phyloP scores from a whole-genome alignment of 2,113 vertebrate genomes.

The Alces alces region DNA sequence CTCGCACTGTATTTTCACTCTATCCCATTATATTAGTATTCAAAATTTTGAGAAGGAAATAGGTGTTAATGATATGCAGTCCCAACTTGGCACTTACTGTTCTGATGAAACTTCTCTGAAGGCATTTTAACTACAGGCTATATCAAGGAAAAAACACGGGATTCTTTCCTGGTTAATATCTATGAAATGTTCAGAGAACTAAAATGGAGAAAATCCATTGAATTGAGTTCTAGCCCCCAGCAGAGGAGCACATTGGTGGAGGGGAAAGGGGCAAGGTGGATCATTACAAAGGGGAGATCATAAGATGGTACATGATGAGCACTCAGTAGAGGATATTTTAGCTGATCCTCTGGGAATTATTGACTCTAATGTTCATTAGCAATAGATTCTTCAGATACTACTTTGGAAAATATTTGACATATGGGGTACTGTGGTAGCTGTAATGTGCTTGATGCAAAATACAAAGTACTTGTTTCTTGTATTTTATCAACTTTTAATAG shows the following conservation, averaged over 20 bases:
- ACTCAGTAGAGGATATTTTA: neutral
- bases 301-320: neutral
- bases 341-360: neutral
- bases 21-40: neutral
- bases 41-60: neutral
- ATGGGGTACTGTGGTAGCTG: neutral
- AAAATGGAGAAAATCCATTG: neutral
- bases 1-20: neutral
- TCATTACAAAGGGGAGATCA: fast-evolving
- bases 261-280: neutral
- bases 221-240: neutral
- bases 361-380: neutral
- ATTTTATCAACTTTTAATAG: neutral
- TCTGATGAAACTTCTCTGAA: neutral
- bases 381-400: neutral
- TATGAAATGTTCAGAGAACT: neutral
- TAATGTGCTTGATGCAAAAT: neutral
- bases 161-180: neutral
- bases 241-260: neutral
- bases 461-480: neutral
- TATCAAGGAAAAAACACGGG: neutral
- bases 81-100: neutral
- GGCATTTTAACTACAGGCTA: neutral
- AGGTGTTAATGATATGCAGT: neutral
- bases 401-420: neutral